Conservation (phyloP, 2,888 invertebrate genomes). For the Formica aserva region DNA sequence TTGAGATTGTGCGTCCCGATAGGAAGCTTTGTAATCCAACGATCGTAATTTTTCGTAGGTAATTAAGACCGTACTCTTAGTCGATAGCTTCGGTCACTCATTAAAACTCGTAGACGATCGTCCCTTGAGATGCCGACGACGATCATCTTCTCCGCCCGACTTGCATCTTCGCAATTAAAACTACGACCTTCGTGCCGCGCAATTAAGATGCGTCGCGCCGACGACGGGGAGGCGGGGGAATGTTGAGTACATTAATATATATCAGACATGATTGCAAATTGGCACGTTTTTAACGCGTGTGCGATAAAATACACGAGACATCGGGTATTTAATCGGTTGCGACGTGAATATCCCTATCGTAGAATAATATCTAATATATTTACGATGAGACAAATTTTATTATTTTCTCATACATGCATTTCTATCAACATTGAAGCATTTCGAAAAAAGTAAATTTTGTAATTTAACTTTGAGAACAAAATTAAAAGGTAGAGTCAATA, state of each 20-base stretch:
- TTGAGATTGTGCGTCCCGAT: not conserved
- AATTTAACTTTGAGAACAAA: not conserved
- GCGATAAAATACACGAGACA: slow-evolving; percentile 9
- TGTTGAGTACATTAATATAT: slow-evolving; percentile 36
- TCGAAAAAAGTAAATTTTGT: not conserved
- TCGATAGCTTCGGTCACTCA: slow-evolving; percentile 48
- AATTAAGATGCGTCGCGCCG: slow-evolving; percentile 42
- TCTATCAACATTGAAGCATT: not conserved
- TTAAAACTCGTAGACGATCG: slow-evolving; percentile 47
- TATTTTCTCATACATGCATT: not conserved
- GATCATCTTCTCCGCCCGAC: slow-evolving; percentile 48
- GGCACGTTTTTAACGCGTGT: slow-evolving; percentile 12
- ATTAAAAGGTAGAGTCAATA: not conserved
- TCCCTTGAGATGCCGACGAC: slow-evolving; percentile 45
- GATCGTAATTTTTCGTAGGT: slow-evolving; percentile 48
- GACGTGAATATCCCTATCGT: not conserved
- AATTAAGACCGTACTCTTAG: slow-evolving; percentile 50
- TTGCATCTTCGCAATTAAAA: slow-evolving; percentile 61
- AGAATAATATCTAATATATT: slow-evolving; percentile 3
- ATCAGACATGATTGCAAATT: slow-evolving; percentile 1
- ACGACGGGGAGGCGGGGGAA: not conserved
- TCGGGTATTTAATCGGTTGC: slow-evolving; percentile 9
- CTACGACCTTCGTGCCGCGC: slow-evolving; percentile 44
- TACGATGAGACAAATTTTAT: not conserved
- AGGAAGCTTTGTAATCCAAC: slow-evolving; percentile 19